phyloP scores from a whole-genome alignment of 2,797 vertebrate species.

The Micromesistius poutassou region DNA sequence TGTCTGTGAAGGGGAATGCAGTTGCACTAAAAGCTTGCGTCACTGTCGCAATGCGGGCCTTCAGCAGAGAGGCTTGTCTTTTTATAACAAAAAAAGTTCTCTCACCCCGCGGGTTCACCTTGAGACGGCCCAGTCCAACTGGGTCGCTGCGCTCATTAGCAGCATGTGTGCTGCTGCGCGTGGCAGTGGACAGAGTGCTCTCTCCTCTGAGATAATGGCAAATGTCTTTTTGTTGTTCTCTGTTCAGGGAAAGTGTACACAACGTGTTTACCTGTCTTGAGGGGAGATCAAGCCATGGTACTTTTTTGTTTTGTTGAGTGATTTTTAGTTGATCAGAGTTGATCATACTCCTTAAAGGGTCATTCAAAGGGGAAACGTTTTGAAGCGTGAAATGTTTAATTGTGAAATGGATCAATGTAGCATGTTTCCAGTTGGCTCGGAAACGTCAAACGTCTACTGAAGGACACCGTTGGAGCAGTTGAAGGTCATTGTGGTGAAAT shows the following conservation, averaged over 20 bases:
- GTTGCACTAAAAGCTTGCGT: neutral
- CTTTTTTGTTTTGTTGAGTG: neutral
- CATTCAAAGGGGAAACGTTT: neutral
- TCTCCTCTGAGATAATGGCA: neutral
- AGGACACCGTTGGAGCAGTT: neutral
- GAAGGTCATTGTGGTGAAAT: neutral
- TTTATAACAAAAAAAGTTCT: neutral
- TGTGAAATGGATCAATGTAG: neutral
- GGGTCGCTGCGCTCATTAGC: neutral
- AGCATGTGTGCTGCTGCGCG: neutral
- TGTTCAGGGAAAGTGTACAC: constrained; percentile 6
- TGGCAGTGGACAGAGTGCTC: neutral
- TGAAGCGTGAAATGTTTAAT: neutral
- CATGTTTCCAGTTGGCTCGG: neutral
- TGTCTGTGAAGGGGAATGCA: neutral
- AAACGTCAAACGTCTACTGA: neutral
- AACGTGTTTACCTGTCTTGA: neutral
- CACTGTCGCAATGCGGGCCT: neutral
- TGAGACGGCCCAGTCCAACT: neutral
- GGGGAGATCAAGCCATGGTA: neutral
- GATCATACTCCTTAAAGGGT: neutral
- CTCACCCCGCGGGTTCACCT: neutral
- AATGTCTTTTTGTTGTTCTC: neutral
- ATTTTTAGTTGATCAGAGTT: neutral
- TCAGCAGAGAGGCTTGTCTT: neutral